Base-by-base conservation (phyloP, 2,797 vertebrate genomes). In the Chromis chromis region DNA sequence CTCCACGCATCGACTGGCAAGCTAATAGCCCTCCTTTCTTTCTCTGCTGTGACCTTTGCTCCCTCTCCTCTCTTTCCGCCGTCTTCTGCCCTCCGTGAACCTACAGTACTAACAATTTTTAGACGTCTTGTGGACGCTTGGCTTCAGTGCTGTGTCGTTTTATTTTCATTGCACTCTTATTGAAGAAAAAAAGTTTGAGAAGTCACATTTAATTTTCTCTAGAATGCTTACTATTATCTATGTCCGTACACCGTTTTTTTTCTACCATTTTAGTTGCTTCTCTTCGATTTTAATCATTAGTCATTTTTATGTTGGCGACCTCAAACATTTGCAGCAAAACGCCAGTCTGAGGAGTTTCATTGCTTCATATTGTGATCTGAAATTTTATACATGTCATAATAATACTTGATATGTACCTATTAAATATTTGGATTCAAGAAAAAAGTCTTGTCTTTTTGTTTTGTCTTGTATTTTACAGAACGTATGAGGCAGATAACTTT, bases 381-480 rank as follows among this genome's bases (percentile, higher is more conserved):
- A 95, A 96, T 99, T 98, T 98, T 98, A 97, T 99, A 99, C 97
- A 98, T 97, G 96, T 95, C 96, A 97, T 97, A 96, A 96, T 97
- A 96, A 96, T 93, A 94, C 94, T 95, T 89, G 83, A 96, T 97
- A 95, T 97, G 96, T 97, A 98, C 96, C 94, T 96, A 98, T 96
- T 98, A 99, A 99, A 99, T 98, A 98, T 98, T 98, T 99, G 97
- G 96, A 97, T 96, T 97, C 95, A 95, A 96, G 94, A 94, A 92
- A 73, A 61, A n/a, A 1, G 81, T 21, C 81, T 73, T 11, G 10
- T 49, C 24, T 57, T 52, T 53, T 59, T 56, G n/a, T 67, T 46
- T 9, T 73, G 19, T 66, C 4, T 17, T 25, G 11, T 54, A n/a
- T 40, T 31, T 53, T 27, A 57, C 12, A 27, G 42, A 56, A 36